phyloP scores from a whole-genome alignment of 2,888 invertebrate genomes.

The Sicus ferrugineus region DNA sequence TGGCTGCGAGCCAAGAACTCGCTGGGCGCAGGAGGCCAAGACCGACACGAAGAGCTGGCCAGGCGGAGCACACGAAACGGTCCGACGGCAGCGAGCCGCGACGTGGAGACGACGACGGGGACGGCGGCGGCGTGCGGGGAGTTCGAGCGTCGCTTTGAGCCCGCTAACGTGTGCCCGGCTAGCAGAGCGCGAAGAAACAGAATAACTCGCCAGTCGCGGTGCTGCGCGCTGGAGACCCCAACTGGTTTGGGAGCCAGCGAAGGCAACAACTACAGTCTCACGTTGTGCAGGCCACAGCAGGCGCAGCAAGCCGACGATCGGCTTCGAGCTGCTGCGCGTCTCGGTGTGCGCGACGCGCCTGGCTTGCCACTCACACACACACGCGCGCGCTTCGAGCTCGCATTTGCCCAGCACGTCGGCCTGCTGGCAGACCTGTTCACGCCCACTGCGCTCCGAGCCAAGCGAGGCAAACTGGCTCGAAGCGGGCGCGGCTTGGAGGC shows the following conservation, averaged over 20 bases:
- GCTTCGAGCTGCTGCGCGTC: not conserved
- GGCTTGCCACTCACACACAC: conserved; percentile 14
- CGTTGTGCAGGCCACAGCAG: not conserved
- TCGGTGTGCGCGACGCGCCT: not conserved
- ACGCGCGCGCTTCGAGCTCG: not conserved
- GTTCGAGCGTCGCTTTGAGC: not conserved
- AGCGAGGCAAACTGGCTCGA: not conserved
- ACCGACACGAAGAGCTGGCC: not conserved
- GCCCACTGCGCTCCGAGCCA: not conserved
- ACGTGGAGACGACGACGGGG: not conserved
- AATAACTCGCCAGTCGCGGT: not conserved
- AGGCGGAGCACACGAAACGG: conserved; percentile 6
- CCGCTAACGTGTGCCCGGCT: conserved; percentile 18
- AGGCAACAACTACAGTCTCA: not conserved
- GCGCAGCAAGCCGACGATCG: too few relatives aligned
- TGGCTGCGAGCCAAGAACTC: conserved; percentile 11
- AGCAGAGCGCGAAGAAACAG: conserved; percentile 17
- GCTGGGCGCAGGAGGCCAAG: not conserved
- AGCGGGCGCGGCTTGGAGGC: not conserved
- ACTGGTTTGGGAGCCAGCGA: not conserved
- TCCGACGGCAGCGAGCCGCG: conserved; percentile 4
- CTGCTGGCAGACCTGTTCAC: conserved; percentile 1
- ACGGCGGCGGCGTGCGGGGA: conserved; percentile 1
- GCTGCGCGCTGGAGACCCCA: not conserved
- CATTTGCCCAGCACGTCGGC: not conserved